Percentiles rank a stretch among this genome's conserved stretches.
These are phyloP conservation scores for Apotomis capreana DNA, from an alignment of 2,888 invertebrate genomes.

Conservation along the genomic window DNA sequence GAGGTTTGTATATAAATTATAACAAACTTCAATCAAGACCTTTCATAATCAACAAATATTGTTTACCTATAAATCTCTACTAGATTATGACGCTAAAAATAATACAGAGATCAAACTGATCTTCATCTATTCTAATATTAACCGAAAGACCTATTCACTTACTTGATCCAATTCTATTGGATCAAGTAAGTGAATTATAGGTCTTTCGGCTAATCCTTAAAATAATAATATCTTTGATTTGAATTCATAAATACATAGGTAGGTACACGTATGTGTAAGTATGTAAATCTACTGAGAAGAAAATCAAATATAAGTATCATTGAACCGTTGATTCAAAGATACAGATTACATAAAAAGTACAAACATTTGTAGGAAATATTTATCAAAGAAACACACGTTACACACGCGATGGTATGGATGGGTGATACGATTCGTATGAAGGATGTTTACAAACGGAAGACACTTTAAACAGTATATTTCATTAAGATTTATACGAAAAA, in stretches of 20 bases:
- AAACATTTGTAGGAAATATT: background rate
- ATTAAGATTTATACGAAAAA: slow-evolving; percentile 42
- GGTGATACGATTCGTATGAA: slow-evolving; percentile 28
- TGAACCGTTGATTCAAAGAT: background rate
- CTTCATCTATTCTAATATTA: background rate
- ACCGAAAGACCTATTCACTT: too few relatives aligned
- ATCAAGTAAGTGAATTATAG: too few relatives aligned
- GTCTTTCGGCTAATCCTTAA: too few relatives aligned
- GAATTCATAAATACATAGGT: too few relatives aligned
- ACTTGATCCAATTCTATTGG: too few relatives aligned
- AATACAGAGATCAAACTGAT: slow-evolving; percentile 1
- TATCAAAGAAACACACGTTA: slow-evolving; percentile 5
- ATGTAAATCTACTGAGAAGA: background rate
- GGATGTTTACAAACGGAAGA: slow-evolving; percentile 39
- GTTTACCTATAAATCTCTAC: slow-evolving; percentile 19
- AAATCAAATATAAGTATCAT: background rate
- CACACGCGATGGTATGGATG: background rate
- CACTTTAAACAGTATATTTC: slow-evolving; percentile 43
- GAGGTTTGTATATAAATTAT: slow-evolving; percentile 23
- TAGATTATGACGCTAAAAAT: slow-evolving; percentile 16
- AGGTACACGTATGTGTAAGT: too few relatives aligned
- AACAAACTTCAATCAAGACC: slow-evolving; percentile 32
- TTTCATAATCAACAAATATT: slow-evolving; percentile 30
- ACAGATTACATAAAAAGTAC: background rate
- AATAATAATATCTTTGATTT: too few relatives aligned